Evolutionary conservation across 2,888 invertebrate genomes (phyloP).

Genomic region (Hirtodrosophila duncani): DNA sequence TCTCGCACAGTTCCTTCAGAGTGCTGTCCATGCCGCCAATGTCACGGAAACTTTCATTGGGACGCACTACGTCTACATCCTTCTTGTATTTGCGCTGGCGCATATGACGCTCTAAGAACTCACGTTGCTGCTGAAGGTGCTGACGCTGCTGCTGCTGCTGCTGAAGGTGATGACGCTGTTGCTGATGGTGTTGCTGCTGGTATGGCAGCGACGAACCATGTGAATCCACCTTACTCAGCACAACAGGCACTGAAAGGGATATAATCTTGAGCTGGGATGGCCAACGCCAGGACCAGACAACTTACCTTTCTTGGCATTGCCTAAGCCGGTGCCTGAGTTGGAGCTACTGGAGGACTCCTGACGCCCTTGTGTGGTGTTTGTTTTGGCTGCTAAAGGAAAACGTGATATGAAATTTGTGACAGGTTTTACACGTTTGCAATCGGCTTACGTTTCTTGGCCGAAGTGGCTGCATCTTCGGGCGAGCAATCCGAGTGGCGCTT

Average conservation of each 20-base stretch:
- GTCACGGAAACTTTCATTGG: constrained; percentile 78
- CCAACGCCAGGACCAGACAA: not conserved
- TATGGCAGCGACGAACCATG: not conserved
- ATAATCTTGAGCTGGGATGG: not conserved
- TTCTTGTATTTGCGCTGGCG: constrained; percentile 69
- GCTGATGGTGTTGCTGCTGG: constrained; percentile 1
- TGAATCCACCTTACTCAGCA: not conserved
- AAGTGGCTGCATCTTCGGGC: not conserved
- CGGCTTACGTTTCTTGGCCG: constrained; percentile 46
- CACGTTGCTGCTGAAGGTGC: constrained; percentile 6
- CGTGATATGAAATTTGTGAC: not conserved
- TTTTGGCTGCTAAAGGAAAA: constrained; percentile 17
- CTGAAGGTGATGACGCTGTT: constrained; percentile 1
- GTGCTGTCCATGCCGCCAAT: constrained; percentile 90
- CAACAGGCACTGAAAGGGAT: constrained; percentile 15
- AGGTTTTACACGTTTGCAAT: too few species aligned
- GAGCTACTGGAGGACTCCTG: not conserved
- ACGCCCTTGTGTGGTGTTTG: not conserved
- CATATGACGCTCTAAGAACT: constrained; percentile 17
- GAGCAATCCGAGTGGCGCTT: constrained; percentile 28
- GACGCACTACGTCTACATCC: constrained; percentile 57
- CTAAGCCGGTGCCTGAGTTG: constrained; percentile 2
- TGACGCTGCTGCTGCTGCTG: constrained; percentile 1
- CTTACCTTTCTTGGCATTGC: constrained; percentile 34
- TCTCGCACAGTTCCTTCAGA: constrained; percentile 84